These are phyloP conservation scores for Rhinatrema bivittatum DNA, from an alignment of 2,797 vertebrate species.

Conservation along the genomic window DNA sequence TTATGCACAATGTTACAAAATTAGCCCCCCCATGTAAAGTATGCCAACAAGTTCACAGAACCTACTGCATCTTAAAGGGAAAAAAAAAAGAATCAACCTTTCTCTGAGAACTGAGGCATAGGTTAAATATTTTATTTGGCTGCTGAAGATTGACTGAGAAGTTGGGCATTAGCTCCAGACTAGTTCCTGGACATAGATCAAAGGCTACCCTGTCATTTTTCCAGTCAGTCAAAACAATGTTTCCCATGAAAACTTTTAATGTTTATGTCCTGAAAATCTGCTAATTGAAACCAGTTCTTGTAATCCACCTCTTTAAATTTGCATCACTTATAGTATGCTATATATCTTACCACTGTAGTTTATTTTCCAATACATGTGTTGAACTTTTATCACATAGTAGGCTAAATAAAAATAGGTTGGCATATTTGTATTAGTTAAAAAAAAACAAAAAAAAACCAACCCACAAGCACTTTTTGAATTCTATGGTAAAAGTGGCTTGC, in stretches of 20 bases:
- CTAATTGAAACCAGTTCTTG: conserved; percentile 63
- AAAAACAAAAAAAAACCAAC: no score
- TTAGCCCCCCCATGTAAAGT: no score
- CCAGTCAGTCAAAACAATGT: conserved; percentile 68
- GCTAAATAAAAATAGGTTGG: no score
- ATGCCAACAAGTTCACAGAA: conserved; percentile 62
- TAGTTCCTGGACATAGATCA: conserved; percentile 62
- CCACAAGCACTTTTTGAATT: no score
- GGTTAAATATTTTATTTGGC: conserved; percentile 73
- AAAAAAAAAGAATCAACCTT: conserved; percentile 58
- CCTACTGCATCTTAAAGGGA: conserved; percentile 55
- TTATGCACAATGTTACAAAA: no score
- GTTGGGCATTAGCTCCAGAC: conserved; percentile 56
- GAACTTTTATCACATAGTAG: no score
- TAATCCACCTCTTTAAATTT: conserved; percentile 48
- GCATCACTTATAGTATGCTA: conserved; percentile 50
- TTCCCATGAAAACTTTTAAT: conserved; percentile 62
- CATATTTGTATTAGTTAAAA: no score
- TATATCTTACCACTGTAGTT: no score
- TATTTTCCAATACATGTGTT: no score
- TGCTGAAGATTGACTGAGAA: conserved; percentile 53
- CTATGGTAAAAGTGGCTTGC: conserved; percentile 12
- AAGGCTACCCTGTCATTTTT: conserved; percentile 62
- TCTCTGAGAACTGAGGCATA: conserved; percentile 52
- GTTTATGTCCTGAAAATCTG: conserved; percentile 60